A percentile compares a stretch with the other conserved stretches of the same genome.
Conservation (phyloP, 2,888 invertebrate species). For the Pegoplata infirma region DNA sequence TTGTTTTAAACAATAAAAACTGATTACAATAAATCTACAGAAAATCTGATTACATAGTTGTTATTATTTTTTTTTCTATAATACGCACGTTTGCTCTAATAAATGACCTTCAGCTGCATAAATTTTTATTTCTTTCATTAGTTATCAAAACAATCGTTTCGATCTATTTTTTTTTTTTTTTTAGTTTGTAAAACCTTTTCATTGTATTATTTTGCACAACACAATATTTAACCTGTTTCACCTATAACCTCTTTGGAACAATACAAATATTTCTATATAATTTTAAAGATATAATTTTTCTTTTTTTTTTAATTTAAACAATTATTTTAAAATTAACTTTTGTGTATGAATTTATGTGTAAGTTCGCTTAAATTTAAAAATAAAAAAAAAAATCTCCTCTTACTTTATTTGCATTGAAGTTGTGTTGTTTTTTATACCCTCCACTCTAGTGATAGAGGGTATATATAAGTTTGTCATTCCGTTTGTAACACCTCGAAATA, state of each 20-base stretch:
- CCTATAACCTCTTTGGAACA: constrained; percentile 8
- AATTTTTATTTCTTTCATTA: constrained; percentile 7
- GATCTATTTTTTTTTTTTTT: neutral
- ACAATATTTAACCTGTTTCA: constrained; percentile 26
- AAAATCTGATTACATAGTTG: neutral
- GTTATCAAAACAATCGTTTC: constrained; percentile 10
- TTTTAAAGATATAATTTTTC: neutral
- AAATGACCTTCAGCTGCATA: constrained; percentile 31
- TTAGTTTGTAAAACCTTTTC: neutral
- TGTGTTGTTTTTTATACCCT: no score
- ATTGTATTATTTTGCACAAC: constrained; percentile 23
- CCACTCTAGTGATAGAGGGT: no score
- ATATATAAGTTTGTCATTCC: no score
- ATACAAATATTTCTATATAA: neutral
- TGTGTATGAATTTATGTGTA: neutral
- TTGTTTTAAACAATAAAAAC: constrained; percentile 5
- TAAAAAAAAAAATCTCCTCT: no score
- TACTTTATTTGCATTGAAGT: constrained; percentile 43
- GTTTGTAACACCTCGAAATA: no score
- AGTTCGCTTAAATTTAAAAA: neutral
- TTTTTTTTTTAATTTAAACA: neutral
- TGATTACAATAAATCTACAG: constrained; percentile 18
- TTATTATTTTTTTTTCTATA: neutral
- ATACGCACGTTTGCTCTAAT: constrained; percentile 36
- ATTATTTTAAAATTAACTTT: constrained; percentile 29